A percentile compares a stretch with the other conserved stretches of the same genome.
phyloP scores from a whole-genome alignment of 2,113 vertebrate genomes.

The Plotosus lineatus region DNA sequence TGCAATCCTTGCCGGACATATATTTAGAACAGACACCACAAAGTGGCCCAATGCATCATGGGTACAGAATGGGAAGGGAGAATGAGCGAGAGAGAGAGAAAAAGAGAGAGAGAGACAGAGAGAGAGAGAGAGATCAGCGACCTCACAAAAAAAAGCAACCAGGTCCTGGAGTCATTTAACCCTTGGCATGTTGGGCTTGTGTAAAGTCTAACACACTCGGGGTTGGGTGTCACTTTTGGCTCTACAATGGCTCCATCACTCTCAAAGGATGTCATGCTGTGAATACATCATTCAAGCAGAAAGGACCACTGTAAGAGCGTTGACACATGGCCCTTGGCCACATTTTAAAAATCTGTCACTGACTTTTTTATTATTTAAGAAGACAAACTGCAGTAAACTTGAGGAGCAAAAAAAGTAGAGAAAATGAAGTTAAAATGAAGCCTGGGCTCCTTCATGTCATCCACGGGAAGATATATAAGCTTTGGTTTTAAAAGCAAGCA shows the following conservation, averaged over 20 bases:
- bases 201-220: conserved; percentile 56
- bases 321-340: conserved; percentile 55
- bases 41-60: too few relatives aligned
- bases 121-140: conserved; percentile 37
- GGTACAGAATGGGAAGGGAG: too few relatives aligned
- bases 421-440: conserved; percentile 28
- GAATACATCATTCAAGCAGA: conserved; percentile 60
- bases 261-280: conserved; percentile 67
- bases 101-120: neutral
- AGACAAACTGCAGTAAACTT: conserved; percentile 38
- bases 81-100: too few relatives aligned
- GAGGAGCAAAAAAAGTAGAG: conserved; percentile 21
- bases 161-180: conserved; percentile 67
- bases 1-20: too few relatives aligned
- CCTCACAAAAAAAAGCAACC: conserved; percentile 54
- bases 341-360: conserved; percentile 43
- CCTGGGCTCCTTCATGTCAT: conserved; percentile 36
- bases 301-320: conserved; percentile 27
- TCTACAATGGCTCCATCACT: conserved; percentile 58
- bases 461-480: conserved; percentile 19
- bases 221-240: conserved; percentile 69
- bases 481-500: conserved; percentile 34
- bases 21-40: too few relatives aligned
- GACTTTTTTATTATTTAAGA: conserved; percentile 9
- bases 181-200: conserved; percentile 61